Conservation (phyloP, 2,888 invertebrate genomes). For the Agrotis puta region DNA sequence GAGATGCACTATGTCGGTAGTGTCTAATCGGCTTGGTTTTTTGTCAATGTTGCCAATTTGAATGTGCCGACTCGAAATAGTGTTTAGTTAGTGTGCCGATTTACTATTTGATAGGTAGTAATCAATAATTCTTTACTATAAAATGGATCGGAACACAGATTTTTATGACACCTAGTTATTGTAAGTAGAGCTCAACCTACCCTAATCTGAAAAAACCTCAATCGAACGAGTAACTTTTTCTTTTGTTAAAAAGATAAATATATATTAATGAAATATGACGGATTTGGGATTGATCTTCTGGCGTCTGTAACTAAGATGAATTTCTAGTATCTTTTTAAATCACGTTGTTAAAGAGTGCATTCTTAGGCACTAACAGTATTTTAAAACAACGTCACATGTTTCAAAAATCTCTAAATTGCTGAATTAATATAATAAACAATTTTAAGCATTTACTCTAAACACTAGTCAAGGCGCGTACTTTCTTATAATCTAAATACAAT, state of each 20-base stretch:
- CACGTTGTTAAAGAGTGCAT: background rate
- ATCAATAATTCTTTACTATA: slow-evolving; percentile 4
- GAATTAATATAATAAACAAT: slow-evolving; percentile 6
- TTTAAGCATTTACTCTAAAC: slow-evolving; percentile 21
- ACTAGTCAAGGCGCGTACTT: slow-evolving; percentile 42
- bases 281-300: no score
- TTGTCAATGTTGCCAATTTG: background rate
- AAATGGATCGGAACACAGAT: slow-evolving; percentile 52
- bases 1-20: no score
- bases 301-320: no score
- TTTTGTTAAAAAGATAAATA: no score
- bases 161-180: slow-evolving; percentile 24
- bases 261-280: no score
- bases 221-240: no score
- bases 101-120: slow-evolving; percentile 35
- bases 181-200: no score
- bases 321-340: no score
- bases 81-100: slow-evolving; percentile 15
- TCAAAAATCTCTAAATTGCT: background rate
- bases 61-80: background rate
- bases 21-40: no score
- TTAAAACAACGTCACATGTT: background rate
- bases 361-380: background rate
- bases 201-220: no score
- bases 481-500: slow-evolving; percentile 26